Percentiles rank a stretch among this genome's conserved stretches.
Conservation (phyloP, 2,113 vertebrate species). For the Synchiropus splendidus region DNA sequence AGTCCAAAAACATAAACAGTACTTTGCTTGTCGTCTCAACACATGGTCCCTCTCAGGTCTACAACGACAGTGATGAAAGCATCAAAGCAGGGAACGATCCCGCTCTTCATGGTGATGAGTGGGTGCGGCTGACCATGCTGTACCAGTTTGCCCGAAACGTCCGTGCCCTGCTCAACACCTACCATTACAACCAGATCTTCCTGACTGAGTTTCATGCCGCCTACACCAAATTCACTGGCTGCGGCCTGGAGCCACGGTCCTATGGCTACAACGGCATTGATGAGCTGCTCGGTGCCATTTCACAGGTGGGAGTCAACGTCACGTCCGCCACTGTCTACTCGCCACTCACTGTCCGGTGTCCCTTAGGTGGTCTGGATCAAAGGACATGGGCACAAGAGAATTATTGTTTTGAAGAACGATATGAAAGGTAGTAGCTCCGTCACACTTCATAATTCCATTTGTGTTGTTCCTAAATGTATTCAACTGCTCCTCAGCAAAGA, state of each 20-base stretch:
- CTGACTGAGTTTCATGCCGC: slow-evolving; percentile 83
- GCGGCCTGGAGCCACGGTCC: slow-evolving; percentile 71
- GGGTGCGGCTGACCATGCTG: slow-evolving; percentile 81
- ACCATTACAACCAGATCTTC: slow-evolving; percentile 98
- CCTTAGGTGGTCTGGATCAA: slow-evolving; percentile 95
- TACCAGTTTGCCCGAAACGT: slow-evolving; percentile 90
- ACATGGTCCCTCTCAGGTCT: slow-evolving; percentile 63
- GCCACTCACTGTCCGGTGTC: too few species aligned
- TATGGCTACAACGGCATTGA: slow-evolving; percentile 80
- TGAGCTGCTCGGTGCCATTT: slow-evolving; percentile 85
- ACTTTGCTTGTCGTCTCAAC: not conserved
- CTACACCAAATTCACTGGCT: slow-evolving; percentile 84
- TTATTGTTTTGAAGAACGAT: slow-evolving; percentile 95
- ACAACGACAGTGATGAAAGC: slow-evolving; percentile 48
- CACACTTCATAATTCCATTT: not conserved
- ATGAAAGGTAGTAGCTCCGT: slow-evolving; percentile 82
- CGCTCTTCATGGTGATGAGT: slow-evolving; percentile 52
- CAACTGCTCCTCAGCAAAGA: slow-evolving; percentile 37
- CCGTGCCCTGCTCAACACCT: slow-evolving; percentile 86
- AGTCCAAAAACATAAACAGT: too few species aligned
- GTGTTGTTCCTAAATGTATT: not conserved
- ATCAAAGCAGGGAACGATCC: not conserved
- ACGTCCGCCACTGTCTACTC: not conserved
- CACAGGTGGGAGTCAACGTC: slow-evolving; percentile 69
- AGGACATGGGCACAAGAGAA: slow-evolving; percentile 95